Conservation (phyloP, 2,797 vertebrate genomes). For the Chelmon rostratus region DNA sequence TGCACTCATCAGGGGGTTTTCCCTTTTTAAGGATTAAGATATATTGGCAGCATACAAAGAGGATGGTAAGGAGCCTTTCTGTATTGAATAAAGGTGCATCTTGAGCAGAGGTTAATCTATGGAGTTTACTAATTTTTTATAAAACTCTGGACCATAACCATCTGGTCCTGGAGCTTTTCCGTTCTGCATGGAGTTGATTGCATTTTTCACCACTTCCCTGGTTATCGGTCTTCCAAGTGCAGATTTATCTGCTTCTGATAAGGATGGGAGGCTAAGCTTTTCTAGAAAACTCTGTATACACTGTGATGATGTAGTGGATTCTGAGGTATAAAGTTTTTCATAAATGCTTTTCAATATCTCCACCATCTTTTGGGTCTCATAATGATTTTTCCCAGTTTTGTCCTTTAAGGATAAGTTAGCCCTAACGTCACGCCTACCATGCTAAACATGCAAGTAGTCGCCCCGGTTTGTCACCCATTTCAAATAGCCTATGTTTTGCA, state of each 20-base stretch:
- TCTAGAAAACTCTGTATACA: not conserved
- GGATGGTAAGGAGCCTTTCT: not conserved
- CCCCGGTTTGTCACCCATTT: not conserved
- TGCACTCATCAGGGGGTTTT: not conserved
- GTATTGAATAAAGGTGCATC: not conserved
- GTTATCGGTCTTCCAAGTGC: not conserved
- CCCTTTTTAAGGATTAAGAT: not conserved
- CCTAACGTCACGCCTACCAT: not conserved
- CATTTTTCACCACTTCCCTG: not conserved
- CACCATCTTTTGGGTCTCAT: not conserved
- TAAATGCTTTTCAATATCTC: not conserved
- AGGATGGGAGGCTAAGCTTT: not conserved
- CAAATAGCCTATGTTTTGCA: not conserved
- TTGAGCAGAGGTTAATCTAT: not conserved
- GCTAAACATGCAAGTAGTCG: not conserved
- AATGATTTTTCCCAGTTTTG: not conserved
- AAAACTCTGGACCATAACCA: not conserved
- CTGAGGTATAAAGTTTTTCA: not conserved
- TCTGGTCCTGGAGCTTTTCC: not conserved
- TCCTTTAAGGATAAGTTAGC: not conserved
- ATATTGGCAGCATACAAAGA: not conserved
- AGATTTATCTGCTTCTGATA: not conserved
- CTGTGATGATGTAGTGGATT: not conserved
- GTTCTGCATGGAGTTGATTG: not conserved
- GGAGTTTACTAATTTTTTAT: not conserved